phyloP scores from a whole-genome alignment of 2,113 vertebrate species.

The Gila orcuttii region DNA sequence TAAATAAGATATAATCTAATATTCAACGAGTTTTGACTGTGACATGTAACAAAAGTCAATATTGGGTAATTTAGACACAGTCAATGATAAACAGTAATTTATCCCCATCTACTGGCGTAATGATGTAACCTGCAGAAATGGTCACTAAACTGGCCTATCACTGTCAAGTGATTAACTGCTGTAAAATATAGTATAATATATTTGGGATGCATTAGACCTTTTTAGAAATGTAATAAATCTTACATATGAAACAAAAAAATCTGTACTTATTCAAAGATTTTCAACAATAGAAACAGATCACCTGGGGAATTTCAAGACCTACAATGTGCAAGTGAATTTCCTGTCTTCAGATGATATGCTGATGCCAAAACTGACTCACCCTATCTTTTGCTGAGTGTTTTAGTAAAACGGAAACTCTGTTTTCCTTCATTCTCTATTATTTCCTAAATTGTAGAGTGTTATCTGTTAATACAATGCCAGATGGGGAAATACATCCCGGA shows the following conservation, averaged over 20 bases:
- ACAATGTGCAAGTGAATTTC: slow-evolving; percentile 28
- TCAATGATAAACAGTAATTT: no score
- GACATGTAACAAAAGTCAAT: neutral
- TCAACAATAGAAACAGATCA: slow-evolving; percentile 25
- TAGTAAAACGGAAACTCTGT: slow-evolving; percentile 15
- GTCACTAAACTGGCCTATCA: no score
- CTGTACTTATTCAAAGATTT: neutral
- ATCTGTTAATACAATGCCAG: slow-evolving; percentile 31
- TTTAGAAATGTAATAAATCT: neutral
- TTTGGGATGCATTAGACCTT: neutral
- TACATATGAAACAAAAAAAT: no score
- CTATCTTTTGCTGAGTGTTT: slow-evolving; percentile 13
- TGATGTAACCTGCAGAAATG: no score
- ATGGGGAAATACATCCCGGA: neutral
- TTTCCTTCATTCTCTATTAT: slow-evolving; percentile 34
- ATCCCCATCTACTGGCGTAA: no score
- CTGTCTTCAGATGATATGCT: slow-evolving; percentile 2
- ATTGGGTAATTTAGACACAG: neutral
- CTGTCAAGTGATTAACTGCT: no score
- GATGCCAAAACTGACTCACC: slow-evolving; percentile 30
- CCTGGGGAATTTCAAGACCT: neutral
- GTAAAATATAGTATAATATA: neutral
- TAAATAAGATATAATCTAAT: neutral
- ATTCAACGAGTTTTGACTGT: neutral
- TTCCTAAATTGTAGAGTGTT: slow-evolving; percentile 17